Evolutionary conservation across 2,888 invertebrate species (phyloP).

Genomic region (Sphaeridia pumilis): DNA sequence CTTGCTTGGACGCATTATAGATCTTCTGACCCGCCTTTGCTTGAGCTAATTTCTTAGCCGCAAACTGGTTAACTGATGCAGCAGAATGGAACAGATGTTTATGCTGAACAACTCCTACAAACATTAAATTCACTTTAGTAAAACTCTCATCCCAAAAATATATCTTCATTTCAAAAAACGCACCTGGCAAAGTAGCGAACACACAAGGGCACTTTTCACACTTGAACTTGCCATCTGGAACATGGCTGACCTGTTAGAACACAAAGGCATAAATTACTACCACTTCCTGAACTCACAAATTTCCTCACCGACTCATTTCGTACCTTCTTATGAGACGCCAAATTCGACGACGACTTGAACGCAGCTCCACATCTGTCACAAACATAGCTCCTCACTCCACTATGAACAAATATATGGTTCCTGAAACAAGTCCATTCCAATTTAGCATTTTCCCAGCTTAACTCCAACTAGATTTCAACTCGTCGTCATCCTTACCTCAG

Average conservation of each 20-base stretch:
- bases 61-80: neutral
- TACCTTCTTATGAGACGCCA: slow-evolving; percentile 13
- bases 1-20: too few relatives aligned
- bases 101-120: slow-evolving; percentile 13
- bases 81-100: slow-evolving; percentile 4
- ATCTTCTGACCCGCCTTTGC: too few relatives aligned
- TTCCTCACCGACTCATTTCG: neutral
- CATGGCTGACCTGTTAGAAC: slow-evolving; percentile 10
- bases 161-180: neutral
- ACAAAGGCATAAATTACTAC: too few relatives aligned
- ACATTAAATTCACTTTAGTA: neutral
- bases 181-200: slow-evolving; percentile 11
- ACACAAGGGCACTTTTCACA: slow-evolving; percentile 11
- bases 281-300: too few relatives aligned
- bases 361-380: slow-evolving; percentile 13
- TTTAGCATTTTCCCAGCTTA: neutral
- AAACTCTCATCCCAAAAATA: neutral
- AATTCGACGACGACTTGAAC: slow-evolving; percentile 13
- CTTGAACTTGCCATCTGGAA: slow-evolving; percentile 5
- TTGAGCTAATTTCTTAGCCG: neutral
- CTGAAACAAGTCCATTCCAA: neutral
- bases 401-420: slow-evolving; percentile 13
- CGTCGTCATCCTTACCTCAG: slow-evolving; percentile 3
- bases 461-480: neutral
- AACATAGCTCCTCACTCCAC: slow-evolving; percentile 5